phyloP scores from a whole-genome alignment of 1,140 invertebrate genomes.

The Gonioctena quinquepunctata region DNA sequence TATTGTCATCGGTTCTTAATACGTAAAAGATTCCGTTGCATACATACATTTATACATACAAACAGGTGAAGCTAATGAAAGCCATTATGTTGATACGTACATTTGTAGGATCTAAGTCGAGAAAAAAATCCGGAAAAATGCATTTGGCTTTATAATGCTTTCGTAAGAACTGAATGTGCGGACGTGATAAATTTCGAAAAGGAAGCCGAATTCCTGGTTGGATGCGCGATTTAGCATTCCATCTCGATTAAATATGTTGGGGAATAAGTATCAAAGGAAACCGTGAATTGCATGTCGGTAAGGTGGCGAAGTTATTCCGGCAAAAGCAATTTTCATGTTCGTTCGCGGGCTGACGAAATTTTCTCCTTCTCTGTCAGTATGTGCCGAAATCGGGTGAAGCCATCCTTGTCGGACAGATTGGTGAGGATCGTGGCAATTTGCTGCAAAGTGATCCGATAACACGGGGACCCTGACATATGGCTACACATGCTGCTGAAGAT shows the following conservation, averaged over 20 bases:
- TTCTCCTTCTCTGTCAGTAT: slow-evolving; percentile 31
- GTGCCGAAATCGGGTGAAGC: background rate
- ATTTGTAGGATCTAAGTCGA: too few species aligned
- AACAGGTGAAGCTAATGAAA: too few species aligned
- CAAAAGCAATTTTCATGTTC: slow-evolving; percentile 44
- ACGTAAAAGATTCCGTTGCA: too few species aligned
- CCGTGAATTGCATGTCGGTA: slow-evolving; percentile 38
- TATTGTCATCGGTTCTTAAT: too few species aligned
- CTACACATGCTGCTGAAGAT: slow-evolving; percentile 49
- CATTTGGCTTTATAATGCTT: too few species aligned
- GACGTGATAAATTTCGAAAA: background rate
- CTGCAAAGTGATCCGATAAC: slow-evolving; percentile 50
- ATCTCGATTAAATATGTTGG: slow-evolving; percentile 39
- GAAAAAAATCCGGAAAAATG: too few species aligned
- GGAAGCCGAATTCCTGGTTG: background rate
- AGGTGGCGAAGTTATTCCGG: slow-evolving; percentile 40
- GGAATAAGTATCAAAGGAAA: slow-evolving; percentile 40
- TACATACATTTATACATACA: too few species aligned
- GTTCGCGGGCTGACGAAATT: slow-evolving; percentile 44
- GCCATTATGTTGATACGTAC: too few species aligned
- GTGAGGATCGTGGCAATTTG: slow-evolving; percentile 48
- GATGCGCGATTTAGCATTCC: slow-evolving; percentile 3
- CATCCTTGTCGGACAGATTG: slow-evolving; percentile 40
- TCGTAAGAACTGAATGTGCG: too few species aligned
- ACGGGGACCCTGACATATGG: slow-evolving; percentile 47